Conservation (phyloP, 2,888 invertebrate species). For the Drosophila histrio region DNA sequence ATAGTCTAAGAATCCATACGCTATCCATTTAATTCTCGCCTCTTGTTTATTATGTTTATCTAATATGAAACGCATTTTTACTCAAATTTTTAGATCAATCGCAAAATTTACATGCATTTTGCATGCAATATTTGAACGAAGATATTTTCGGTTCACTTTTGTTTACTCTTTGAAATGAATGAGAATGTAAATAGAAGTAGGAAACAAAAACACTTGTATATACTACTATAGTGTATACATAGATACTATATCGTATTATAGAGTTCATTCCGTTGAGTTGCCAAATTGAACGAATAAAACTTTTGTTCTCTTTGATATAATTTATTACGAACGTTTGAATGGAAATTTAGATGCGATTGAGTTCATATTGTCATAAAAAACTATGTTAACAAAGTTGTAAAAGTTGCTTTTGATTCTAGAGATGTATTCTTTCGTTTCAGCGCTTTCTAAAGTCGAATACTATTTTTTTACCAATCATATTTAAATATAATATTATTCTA, state of each 20-base stretch:
- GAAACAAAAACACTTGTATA: neutral
- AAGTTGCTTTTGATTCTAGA: too few species aligned
- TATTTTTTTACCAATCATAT: too few species aligned
- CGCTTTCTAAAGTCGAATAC: too few species aligned
- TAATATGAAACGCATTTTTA: slow-evolving; percentile 1
- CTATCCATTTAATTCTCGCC: neutral
- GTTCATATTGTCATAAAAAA: neutral
- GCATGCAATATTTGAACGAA: slow-evolving; percentile 31
- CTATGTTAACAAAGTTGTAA: too few species aligned
- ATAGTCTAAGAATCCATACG: neutral
- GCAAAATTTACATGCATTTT: slow-evolving; percentile 47
- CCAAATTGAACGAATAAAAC: neutral
- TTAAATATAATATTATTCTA: too few species aligned
- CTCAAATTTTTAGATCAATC: neutral
- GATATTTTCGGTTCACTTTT: slow-evolving; percentile 6
- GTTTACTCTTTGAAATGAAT: slow-evolving; percentile 38
- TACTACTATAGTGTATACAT: neutral
- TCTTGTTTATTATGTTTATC: neutral
- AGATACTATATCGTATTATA: neutral
- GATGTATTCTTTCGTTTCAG: too few species aligned
- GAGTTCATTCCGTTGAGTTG: neutral
- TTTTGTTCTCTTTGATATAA: neutral
- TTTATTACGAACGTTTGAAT: neutral
- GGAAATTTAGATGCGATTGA: neutral
- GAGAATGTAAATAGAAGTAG: slow-evolving; percentile 2